Evolutionary conservation across 2,797 vertebrate species (phyloP).

Genomic region (Euthynnus affinis): DNA sequence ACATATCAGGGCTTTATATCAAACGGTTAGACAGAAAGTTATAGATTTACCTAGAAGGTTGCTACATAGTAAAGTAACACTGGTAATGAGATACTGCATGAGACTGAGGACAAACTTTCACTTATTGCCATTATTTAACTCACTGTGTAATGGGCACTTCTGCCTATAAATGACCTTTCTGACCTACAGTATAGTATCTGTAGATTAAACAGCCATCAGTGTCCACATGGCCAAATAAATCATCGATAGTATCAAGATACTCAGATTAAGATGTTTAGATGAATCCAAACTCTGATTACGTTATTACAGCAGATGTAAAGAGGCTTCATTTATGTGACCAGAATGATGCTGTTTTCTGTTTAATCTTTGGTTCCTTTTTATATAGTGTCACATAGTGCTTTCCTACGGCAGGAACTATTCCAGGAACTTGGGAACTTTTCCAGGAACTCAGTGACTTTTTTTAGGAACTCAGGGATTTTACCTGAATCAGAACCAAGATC

Average conservation of each 20-base stretch:
- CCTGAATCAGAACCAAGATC: background rate
- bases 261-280: background rate
- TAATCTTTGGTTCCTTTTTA: background rate
- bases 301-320: background rate
- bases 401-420: background rate
- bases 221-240: background rate
- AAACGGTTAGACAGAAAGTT: background rate
- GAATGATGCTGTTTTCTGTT: background rate
- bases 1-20: background rate
- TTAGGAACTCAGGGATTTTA: slow-evolving; percentile 2
- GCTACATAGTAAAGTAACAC: background rate
- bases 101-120: background rate
- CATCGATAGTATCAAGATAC: background rate
- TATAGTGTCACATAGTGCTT: background rate
- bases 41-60: background rate
- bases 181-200: background rate
- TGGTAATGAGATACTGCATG: background rate
- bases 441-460: too few species aligned
- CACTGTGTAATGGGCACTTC: too few species aligned
- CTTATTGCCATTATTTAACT: background rate
- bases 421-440: background rate
- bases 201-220: background rate
- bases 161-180: background rate
- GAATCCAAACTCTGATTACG: background rate
- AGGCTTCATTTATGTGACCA: background rate